Evolutionary conservation across 2,113 vertebrate genomes (phyloP).

Genomic region (Podiceps cristatus): DNA sequence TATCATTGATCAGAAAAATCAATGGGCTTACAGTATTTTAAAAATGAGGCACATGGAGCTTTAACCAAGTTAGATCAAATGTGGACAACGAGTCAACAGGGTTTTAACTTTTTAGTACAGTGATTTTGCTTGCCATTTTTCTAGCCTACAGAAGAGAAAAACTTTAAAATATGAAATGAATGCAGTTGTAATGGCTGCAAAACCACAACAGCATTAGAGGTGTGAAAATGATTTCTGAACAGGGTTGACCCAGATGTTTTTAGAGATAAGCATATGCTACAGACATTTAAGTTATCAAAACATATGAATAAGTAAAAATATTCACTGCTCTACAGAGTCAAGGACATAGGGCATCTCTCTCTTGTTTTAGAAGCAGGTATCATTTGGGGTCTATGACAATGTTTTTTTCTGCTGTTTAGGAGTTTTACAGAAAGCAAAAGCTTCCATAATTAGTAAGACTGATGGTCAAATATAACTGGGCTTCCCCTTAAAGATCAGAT

Average conservation of each 20-base stretch:
- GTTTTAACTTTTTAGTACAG: neutral
- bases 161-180: neutral
- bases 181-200: neutral
- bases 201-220: neutral
- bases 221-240: neutral
- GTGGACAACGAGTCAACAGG: neutral
- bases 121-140: neutral
- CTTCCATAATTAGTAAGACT: neutral
- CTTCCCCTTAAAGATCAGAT: neutral
- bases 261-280: neutral
- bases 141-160: neutral
- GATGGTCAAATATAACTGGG: neutral
- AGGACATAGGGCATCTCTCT: neutral
- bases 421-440: neutral
- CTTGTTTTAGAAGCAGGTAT: neutral
- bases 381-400: neutral
- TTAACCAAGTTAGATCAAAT: neutral
- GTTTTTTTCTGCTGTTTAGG: neutral
- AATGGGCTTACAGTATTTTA: neutral
- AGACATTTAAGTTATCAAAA: neutral
- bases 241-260: neutral
- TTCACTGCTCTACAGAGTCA: neutral
- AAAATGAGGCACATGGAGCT: neutral
- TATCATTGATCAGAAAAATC: neutral
- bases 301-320: neutral